These are phyloP conservation scores for Lynx canadensis DNA, from an alignment of 2,113 vertebrate genomes.

Conservation along the genomic window DNA sequence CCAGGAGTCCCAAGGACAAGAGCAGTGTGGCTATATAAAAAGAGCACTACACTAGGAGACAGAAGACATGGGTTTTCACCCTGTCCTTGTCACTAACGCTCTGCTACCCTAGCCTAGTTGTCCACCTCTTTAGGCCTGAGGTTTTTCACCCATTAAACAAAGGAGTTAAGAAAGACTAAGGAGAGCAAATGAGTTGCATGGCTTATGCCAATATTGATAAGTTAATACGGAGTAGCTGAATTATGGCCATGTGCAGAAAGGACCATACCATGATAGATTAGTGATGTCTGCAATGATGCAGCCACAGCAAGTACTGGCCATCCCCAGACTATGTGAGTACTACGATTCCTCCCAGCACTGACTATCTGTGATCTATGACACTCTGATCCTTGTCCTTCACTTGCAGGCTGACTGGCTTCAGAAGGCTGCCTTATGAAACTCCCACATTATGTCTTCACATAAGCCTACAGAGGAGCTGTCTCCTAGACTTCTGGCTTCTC, in stretches of 20 bases:
- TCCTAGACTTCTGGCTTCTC: background rate
- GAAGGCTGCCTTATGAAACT: background rate
- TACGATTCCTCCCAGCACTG: background rate
- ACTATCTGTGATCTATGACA: background rate
- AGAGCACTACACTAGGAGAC: background rate
- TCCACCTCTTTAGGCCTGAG: background rate
- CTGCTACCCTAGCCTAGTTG: background rate
- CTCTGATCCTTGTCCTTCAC: constrained; percentile 26
- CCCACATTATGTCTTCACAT: background rate
- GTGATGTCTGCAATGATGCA: background rate
- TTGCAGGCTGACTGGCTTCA: constrained; percentile 50
- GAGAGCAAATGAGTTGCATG: background rate
- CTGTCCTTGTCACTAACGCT: background rate
- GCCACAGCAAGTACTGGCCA: background rate
- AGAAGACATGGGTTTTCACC: background rate
- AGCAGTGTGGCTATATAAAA: background rate
- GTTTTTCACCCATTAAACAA: background rate
- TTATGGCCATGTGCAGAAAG: background rate
- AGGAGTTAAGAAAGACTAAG: background rate
- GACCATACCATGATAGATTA: background rate
- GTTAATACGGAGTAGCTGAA: background rate
- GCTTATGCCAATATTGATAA: background rate
- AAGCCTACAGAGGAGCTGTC: background rate
- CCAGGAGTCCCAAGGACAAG: background rate
- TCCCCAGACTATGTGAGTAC: background rate